A percentile compares a stretch with the other conserved stretches of the same genome.
phyloP scores from a whole-genome alignment of 2,113 vertebrate species.

The Anser cygnoides region DNA sequence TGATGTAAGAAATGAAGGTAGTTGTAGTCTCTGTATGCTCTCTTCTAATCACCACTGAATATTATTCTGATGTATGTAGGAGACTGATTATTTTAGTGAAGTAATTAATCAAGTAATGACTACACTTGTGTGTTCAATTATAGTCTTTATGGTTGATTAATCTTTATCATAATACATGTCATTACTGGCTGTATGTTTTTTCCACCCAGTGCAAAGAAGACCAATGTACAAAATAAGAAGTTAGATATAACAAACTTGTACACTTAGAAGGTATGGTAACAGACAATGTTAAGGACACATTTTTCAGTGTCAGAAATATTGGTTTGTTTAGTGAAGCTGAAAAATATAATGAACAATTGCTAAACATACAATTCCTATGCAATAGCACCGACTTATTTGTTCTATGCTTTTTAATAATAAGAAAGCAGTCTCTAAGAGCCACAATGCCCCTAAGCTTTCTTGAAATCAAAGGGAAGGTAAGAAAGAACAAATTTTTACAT shows the following conservation, averaged over 20 bases:
- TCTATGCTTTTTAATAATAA: neutral
- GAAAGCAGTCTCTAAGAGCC: neutral
- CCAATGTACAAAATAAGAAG: conserved; percentile 49
- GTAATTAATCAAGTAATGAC: conserved; percentile 84
- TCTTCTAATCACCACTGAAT: conserved; percentile 18
- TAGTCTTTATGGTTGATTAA: conserved; percentile 79
- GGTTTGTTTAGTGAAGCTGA: conserved; percentile 67
- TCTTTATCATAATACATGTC: conserved; percentile 77
- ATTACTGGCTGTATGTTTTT: conserved; percentile 65
- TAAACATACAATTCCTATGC: conserved; percentile 18
- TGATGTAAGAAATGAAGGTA: neutral
- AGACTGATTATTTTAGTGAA: conserved; percentile 74
- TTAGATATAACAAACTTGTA: conserved; percentile 58
- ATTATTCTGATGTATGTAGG: conserved; percentile 72
- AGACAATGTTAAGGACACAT: conserved; percentile 31
- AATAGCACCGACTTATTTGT: neutral
- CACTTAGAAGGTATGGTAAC: conserved; percentile 27
- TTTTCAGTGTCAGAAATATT: conserved; percentile 72
- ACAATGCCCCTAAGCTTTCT: neutral
- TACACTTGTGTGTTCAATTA: conserved; percentile 81
- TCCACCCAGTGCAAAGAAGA: conserved; percentile 61
- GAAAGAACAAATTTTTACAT: neutral
- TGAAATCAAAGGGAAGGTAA: neutral
- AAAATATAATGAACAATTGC: conserved; percentile 54
- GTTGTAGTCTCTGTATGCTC: neutral